Conservation (phyloP, 2,888 invertebrate species). For the Zygogramma bicolorata region DNA sequence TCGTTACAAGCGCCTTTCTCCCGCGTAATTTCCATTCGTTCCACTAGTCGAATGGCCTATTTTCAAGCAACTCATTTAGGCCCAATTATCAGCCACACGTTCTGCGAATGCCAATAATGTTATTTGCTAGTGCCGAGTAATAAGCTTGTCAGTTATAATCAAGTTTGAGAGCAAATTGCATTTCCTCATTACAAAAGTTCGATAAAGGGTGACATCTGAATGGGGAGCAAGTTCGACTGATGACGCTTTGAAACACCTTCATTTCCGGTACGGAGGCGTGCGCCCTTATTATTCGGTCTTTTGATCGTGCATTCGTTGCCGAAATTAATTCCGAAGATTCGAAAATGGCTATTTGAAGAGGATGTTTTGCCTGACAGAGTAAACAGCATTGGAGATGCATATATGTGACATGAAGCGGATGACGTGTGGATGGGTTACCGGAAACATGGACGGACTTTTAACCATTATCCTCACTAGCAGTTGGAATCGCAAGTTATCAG, state of each 20-base stretch:
- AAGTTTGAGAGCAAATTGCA: slow-evolving; percentile 60
- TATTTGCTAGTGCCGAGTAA: slow-evolving; percentile 54
- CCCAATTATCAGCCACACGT: slow-evolving; percentile 15
- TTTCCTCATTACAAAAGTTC: slow-evolving; percentile 62
- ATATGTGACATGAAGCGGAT: too few species aligned
- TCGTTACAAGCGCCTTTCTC: not conserved
- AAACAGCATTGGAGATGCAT: too few species aligned
- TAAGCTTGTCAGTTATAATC: slow-evolving; percentile 58
- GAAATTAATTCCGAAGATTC: not conserved
- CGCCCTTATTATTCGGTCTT: slow-evolving; percentile 14
- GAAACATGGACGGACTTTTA: too few species aligned
- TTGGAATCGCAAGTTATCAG: too few species aligned
- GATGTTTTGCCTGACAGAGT: not conserved
- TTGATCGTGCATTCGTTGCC: not conserved
- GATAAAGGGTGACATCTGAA: slow-evolving; percentile 38
- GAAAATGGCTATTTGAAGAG: not conserved
- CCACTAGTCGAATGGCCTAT: not conserved
- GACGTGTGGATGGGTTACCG: too few species aligned
- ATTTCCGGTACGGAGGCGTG: slow-evolving; percentile 53
- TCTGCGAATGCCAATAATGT: slow-evolving; percentile 45
- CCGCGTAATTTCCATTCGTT: slow-evolving; percentile 4
- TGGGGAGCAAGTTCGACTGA: slow-evolving; percentile 57
- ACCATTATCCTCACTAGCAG: too few species aligned
- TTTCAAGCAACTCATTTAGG: not conserved
- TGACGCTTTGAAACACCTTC: slow-evolving; percentile 60